phyloP scores from a whole-genome alignment of 2,888 invertebrate species.

The Epiblema foenella region DNA sequence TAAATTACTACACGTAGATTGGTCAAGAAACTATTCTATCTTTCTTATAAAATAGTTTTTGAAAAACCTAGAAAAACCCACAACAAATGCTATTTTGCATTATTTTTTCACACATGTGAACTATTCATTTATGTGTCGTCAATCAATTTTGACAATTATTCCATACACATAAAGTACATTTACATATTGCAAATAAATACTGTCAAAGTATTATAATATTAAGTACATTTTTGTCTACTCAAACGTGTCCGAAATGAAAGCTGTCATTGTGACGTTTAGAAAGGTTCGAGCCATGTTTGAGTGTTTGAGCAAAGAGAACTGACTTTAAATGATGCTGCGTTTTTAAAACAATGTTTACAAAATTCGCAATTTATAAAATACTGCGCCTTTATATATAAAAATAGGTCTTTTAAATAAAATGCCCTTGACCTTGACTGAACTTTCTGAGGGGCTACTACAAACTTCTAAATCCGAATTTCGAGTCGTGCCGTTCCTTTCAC shows the following conservation, averaged over 20 bases:
- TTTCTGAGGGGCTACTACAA: too few species aligned
- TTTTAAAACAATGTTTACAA: neutral
- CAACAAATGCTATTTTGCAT: neutral
- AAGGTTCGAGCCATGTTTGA: neutral
- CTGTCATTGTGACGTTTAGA: slow-evolving; percentile 20
- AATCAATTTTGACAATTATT: neutral
- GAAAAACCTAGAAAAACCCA: slow-evolving; percentile 12
- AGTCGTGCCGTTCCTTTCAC: too few species aligned
- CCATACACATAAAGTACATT: fast-evolving
- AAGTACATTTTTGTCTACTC: neutral
- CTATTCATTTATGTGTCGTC: too few species aligned
- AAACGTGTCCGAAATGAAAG: neutral
- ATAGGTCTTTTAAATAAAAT: neutral
- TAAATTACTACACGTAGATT: slow-evolving; percentile 13
- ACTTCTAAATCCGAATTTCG: too few species aligned
- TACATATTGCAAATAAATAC: neutral
- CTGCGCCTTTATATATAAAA: neutral
- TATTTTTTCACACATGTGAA: neutral
- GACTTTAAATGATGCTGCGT: slow-evolving; percentile 6
- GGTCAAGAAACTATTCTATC: slow-evolving; percentile 5
- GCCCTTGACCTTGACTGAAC: neutral
- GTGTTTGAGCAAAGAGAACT: slow-evolving; percentile 10
- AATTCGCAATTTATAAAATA: neutral
- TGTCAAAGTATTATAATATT: neutral
- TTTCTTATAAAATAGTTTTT: slow-evolving; percentile 25